Percentiles rank a stretch among this genome's conserved stretches.
These are phyloP conservation scores for Threskiornis aethiopicus DNA, from an alignment of 2,797 vertebrate species.

Conservation along the genomic window DNA sequence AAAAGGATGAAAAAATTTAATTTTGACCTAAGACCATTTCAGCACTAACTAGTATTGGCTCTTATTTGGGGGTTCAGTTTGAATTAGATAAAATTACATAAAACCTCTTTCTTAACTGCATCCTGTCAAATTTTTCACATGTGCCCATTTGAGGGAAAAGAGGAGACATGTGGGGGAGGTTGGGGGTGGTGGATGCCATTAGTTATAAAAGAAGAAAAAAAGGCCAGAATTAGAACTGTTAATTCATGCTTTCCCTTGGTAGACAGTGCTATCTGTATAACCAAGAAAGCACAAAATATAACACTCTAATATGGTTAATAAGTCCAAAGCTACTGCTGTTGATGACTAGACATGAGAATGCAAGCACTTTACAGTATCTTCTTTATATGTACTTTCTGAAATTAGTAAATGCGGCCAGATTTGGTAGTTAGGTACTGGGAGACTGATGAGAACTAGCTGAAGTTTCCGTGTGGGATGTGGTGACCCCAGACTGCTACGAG, in stretches of 20 bases:
- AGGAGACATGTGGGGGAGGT: rapidly evolving
- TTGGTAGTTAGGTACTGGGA: neutral
- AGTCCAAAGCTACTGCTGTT: neutral
- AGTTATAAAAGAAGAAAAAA: neutral
- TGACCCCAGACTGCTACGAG: neutral
- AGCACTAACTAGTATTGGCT: neutral
- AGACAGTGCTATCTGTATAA: neutral
- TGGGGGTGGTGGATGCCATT: neutral
- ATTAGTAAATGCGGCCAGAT: neutral
- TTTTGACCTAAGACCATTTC: neutral
- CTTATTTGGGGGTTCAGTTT: neutral
- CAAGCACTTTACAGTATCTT: neutral
- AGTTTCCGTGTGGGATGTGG: neutral
- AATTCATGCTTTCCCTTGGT: neutral
- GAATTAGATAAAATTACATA: neutral
- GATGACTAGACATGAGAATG: neutral
- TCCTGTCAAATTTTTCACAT: neutral
- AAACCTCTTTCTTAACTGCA: neutral
- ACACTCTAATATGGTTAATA: neutral
- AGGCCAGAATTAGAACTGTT: neutral
- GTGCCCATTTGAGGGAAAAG: neutral
- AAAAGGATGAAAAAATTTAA: neutral
- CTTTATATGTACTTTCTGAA: neutral
- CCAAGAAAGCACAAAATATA: neutral
- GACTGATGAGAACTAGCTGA: neutral